Conservation (phyloP, 2,797 vertebrate genomes). For the Sebastes diploproa region DNA sequence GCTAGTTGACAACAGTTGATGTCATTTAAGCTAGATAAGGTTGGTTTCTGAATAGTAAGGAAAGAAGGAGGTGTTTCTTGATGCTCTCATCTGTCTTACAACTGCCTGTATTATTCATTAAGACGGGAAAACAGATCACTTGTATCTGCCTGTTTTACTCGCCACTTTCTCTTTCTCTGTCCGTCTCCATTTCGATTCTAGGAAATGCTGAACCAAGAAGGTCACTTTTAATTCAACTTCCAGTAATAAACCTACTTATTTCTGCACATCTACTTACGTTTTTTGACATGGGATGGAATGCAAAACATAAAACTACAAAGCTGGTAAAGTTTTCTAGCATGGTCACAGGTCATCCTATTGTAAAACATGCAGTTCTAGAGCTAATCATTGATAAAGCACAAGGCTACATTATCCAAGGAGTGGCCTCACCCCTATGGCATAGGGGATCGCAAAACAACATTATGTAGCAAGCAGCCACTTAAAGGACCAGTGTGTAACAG, state of each 20-base stretch:
- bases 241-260: not conserved
- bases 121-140: conserved; percentile 29
- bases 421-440: not conserved
- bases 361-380: not conserved
- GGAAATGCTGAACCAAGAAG: not conserved
- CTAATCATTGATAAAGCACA: not conserved
- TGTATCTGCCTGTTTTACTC: conserved; percentile 12
- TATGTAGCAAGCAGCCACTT: conserved; percentile 1
- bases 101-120: conserved; percentile 55
- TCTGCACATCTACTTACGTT: not conserved
- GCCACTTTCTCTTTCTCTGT: conserved; percentile 22
- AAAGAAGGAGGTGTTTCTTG: conserved; percentile 1
- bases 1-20: not conserved
- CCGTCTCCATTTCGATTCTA: not conserved
- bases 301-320: not conserved
- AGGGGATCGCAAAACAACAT: conserved; percentile 17
- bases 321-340: not conserved
- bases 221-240: not conserved
- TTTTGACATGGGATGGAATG: not conserved
- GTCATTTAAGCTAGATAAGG: not conserved
- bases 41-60: not conserved
- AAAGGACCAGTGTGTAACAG: not conserved
- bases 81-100: conserved; percentile 19
- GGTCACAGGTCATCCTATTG: not conserved
- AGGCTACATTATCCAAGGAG: not conserved